These are phyloP conservation scores for Agonopterix subpropinquella DNA, from an alignment of 2,888 invertebrate genomes.

Conservation along the genomic window DNA sequence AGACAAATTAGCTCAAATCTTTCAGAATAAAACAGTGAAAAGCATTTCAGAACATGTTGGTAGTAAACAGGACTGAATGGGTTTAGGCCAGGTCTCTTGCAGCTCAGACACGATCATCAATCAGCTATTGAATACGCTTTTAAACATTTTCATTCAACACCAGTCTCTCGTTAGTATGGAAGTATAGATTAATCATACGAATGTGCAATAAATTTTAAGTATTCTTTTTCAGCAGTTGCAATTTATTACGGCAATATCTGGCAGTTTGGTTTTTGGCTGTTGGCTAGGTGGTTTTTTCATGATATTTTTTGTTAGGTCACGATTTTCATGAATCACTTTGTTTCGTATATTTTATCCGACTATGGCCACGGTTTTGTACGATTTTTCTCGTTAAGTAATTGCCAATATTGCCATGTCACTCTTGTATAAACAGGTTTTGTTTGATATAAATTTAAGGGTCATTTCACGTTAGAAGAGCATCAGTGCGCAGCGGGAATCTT, in stretches of 20 bases:
- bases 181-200: constrained; percentile 28
- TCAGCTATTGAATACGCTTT: constrained; percentile 33
- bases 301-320: too few relatives aligned
- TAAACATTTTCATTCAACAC: constrained; percentile 21
- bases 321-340: too few relatives aligned
- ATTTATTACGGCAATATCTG: constrained; percentile 3
- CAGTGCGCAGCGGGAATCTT: too few relatives aligned
- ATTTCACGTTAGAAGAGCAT: too few relatives aligned
- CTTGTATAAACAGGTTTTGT: too few relatives aligned
- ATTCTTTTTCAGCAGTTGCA: background rate
- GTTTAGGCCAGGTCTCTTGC: too few relatives aligned
- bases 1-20: too few relatives aligned
- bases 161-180: constrained; percentile 19
- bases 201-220: constrained; percentile 1
- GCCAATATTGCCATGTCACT: too few relatives aligned
- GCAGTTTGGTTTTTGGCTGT: background rate
- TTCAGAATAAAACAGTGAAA: background rate
- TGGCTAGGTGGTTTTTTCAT: background rate
- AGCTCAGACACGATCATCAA: constrained; percentile 26
- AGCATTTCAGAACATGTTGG: background rate
- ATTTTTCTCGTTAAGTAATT: too few relatives aligned
- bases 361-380: too few relatives aligned
- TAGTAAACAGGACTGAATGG: constrained; percentile 1
- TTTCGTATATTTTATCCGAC: too few relatives aligned
- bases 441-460: too few relatives aligned